Percentiles rank a stretch among this genome's conserved stretches.
Conservation (phyloP, 2,113 vertebrate genomes). For the Pangasianodon gigas region DNA sequence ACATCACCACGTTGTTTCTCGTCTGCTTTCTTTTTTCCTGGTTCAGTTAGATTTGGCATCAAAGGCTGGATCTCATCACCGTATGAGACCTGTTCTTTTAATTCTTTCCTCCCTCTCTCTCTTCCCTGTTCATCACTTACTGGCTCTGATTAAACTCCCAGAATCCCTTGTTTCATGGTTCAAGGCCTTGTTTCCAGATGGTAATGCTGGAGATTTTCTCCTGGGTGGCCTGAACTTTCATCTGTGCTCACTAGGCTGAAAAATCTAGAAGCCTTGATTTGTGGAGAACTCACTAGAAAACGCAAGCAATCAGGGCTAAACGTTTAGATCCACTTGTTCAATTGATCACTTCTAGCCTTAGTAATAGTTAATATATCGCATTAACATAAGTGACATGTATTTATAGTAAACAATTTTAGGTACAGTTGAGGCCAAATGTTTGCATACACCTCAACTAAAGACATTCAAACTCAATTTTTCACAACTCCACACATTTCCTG, state of each 20-base stretch:
- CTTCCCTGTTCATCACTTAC: not conserved
- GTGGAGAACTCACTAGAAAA: not conserved
- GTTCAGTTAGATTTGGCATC: constrained; percentile 5
- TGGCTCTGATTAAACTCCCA: not conserved
- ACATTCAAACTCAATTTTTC: not conserved
- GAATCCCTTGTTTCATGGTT: constrained; percentile 6
- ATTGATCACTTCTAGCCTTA: not conserved
- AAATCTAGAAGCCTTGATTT: not conserved
- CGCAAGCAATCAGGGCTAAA: constrained; percentile 2
- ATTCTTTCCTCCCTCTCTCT: not conserved
- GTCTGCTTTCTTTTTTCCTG: not conserved
- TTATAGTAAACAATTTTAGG: not conserved
- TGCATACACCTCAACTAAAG: not conserved
- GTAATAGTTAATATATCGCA: not conserved
- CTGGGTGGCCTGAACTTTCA: constrained; percentile 1
- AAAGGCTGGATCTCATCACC: not conserved
- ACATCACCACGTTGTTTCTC: not conserved
- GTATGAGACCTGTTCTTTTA: not conserved
- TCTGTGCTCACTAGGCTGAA: not conserved
- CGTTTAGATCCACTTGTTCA: not conserved
- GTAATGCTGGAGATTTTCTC: constrained; percentile 4
- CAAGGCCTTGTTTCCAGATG: constrained; percentile 24
- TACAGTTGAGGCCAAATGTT: not conserved
- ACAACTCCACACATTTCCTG: too few species aligned
- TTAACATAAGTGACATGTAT: not conserved